Evolutionary conservation across 2,113 vertebrate genomes (phyloP).

Genomic region (Megaceryle maxima): DNA sequence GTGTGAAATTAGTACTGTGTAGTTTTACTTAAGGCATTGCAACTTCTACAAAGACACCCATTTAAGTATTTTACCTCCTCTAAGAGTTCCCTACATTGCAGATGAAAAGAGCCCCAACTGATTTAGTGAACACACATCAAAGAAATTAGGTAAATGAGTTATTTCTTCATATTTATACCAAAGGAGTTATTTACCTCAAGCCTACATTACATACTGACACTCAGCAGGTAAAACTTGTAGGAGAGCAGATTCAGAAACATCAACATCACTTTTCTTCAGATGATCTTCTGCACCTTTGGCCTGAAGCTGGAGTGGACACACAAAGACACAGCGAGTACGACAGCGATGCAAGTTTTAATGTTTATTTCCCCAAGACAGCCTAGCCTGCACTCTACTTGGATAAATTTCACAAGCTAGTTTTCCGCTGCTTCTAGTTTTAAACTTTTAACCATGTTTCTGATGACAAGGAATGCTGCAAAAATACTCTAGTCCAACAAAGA

Average conservation of each 20-base stretch:
- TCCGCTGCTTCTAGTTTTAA: slow-evolving; percentile 88
- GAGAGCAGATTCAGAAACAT: background rate
- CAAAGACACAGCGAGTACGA: slow-evolving; percentile 57
- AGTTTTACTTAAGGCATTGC: rapidly evolving
- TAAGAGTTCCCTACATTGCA: rapidly evolving
- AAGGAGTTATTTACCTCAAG: background rate
- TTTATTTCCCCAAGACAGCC: slow-evolving; percentile 99
- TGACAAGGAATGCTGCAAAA: slow-evolving; percentile 98
- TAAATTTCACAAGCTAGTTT: slow-evolving; percentile 91
- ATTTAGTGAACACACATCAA: rapidly evolving
- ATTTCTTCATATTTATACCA: background rate
- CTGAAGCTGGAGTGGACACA: rapidly evolving
- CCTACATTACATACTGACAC: rapidly evolving
- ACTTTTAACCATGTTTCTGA: slow-evolving; percentile 91
- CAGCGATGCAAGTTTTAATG: slow-evolving; percentile 88
- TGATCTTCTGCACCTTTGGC: rapidly evolving
- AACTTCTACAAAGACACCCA: background rate
- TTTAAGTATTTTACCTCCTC: background rate
- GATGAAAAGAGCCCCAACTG: background rate
- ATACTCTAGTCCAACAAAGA: slow-evolving; percentile 98
- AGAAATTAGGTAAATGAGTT: no score
- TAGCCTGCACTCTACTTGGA: slow-evolving; percentile 91
- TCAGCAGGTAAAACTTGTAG: rapidly evolving
- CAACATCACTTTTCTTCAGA: background rate
- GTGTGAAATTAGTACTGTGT: rapidly evolving